Evolutionary conservation across 53 echinoderm and acorn worm genomes (phyloP), one percentile per base, ranked within the genome.

Genomic region (Holothuria leucospilota): DNA sequence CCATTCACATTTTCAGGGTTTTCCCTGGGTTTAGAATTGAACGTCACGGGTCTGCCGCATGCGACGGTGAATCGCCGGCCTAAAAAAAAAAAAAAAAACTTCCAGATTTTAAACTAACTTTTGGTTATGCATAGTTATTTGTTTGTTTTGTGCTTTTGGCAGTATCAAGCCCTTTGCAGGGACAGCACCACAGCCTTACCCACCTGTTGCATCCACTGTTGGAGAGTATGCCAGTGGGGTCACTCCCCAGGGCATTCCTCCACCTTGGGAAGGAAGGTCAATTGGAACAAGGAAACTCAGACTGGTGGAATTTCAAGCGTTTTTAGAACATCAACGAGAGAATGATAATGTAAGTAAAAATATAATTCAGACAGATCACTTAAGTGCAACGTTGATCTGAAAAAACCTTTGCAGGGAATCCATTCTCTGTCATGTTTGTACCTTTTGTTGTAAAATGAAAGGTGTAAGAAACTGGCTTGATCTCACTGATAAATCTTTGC

Each of bases 241-340:
- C 63, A 87, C 90, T 0, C 94, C 94, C 0, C 91, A 89, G 60
- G 82, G 87, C 27, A 68, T 87, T 18, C 88, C 95, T 2, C 95
- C 95, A 14, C 92, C 99, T 15, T 94, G 99, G 92, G 99, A 99
- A 85, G 99, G 99, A 14, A 84, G 99, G 82, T 99, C 99, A 23
- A 99, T 99, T 60, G 99, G 99, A 13, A 99, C 95, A 9, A 85
- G 93, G 52, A 93, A 89, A 85, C 74, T 99, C 26, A 81, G 99
- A 88, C 81, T 99, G 81, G 99, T 99, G 25, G 99, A 99, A 67
- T 99, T 99, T 87, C 95, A 95, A 69, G 99, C 99, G n/a, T 99
- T 95, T 86, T 88, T 99, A 23, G 99, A 99, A 69, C 86, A 93
- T 23, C 95, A 90, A 83, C 80, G 99, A 87, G 99, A 99, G 65